These are phyloP conservation scores for Zaprionus africanus DNA, from an alignment of 1,140 invertebrate species.

Conservation along the genomic window DNA sequence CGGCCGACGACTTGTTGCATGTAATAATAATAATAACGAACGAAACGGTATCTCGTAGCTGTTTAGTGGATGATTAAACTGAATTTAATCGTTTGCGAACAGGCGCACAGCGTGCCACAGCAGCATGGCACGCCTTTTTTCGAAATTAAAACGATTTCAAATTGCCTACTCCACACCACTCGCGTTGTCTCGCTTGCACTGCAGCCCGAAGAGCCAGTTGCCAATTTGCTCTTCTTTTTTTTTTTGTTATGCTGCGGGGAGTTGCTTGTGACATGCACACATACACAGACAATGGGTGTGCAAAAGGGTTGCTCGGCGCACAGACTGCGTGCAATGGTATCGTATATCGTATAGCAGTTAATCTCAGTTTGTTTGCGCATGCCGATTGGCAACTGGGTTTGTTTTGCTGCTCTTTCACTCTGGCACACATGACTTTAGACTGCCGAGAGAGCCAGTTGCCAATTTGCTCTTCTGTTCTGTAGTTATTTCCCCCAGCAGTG, in stretches of 20 bases:
- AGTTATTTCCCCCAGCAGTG: background rate
- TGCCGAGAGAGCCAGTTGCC: constrained; percentile 33
- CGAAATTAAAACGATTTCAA: constrained; percentile 75
- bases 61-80: constrained; percentile 84
- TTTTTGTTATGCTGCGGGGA: background rate
- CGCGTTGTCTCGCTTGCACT: constrained; percentile 57
- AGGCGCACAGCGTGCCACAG: constrained; percentile 69
- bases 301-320: background rate
- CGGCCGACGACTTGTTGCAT: constrained; percentile 65
- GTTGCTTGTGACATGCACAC: background rate
- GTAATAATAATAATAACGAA: constrained; percentile 83
- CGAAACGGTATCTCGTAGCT: constrained; percentile 81
- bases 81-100: constrained; percentile 84
- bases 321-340: constrained; percentile 7
- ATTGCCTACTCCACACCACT: constrained; percentile 52
- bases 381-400: constrained; percentile 45
- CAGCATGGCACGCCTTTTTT: constrained; percentile 46
- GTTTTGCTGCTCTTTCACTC: constrained; percentile 41
- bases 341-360: constrained; percentile 26
- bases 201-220: constrained; percentile 31
- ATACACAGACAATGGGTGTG: background rate
- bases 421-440: constrained; percentile 27
- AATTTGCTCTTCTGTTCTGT: constrained; percentile 39
- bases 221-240: constrained; percentile 40
- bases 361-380: constrained; percentile 16